Percentiles rank a stretch among this genome's conserved stretches.
Evolutionary conservation across 2,113 vertebrate genomes (phyloP).

Genomic region (Podiceps cristatus): DNA sequence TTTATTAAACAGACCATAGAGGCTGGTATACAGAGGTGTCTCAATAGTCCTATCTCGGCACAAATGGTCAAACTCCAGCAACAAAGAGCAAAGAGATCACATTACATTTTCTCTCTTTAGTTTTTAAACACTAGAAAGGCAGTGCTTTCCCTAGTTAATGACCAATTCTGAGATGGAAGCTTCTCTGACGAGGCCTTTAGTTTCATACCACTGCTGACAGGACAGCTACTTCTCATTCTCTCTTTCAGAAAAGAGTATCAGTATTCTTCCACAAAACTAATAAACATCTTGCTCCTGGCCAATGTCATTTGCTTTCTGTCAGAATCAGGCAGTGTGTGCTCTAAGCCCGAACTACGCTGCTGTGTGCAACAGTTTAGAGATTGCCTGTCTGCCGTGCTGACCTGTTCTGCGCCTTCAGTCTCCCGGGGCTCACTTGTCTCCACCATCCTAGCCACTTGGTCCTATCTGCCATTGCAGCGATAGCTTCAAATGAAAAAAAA

Average conservation of each 20-base stretch:
- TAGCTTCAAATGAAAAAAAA: neutral
- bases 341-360: neutral
- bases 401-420: neutral
- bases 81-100: neutral
- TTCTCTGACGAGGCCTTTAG: neutral
- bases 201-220: neutral
- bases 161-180: neutral
- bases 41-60: neutral
- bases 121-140: neutral
- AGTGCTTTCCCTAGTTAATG: neutral
- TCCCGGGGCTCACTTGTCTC: neutral
- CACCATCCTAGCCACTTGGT: neutral
- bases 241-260: neutral
- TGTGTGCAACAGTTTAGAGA: neutral
- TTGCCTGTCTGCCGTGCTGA: neutral
- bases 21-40: neutral
- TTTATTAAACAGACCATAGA: neutral
- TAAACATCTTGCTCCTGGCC: neutral
- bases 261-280: neutral
- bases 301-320: neutral
- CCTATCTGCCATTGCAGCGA: neutral
- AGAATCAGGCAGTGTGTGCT: neutral
- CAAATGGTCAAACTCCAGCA: neutral
- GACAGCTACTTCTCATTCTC: neutral
- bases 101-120: neutral